Base-by-base conservation (phyloP, 2,113 vertebrate genomes). In the Irena cyanogastra region DNA sequence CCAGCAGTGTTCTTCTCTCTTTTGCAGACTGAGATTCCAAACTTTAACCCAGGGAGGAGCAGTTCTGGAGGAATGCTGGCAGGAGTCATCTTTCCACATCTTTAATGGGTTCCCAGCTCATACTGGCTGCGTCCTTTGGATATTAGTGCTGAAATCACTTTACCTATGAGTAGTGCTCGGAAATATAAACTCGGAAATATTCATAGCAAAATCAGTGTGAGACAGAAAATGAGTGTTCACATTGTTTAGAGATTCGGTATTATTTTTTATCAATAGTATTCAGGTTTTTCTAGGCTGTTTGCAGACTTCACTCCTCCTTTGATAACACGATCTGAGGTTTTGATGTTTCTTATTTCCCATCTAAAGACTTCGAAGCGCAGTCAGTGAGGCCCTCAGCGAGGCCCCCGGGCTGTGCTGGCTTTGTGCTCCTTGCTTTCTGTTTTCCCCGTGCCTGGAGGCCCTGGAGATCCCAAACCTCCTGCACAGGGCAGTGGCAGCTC, bases 401-500 rank as follows among this genome's bases (percentile, higher is more conserved):
- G n/a, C n/a, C 42, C 44, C 63, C 4, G 3, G 41, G 44, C 60
- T 30, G 39, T 13, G 28, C 37, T 41, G 19, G 21, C 30, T 77
- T 28, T 47, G n/a, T 11, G 27, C 23, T 44, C 41, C 57, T 60
- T 3, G 0, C 6, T 42, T 21, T 52, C 30, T 0, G 1, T 22
- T 39, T 35, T 28, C 64, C 31, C 13, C 12, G 19, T 41, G 35
- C 52, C 66, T 71, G 66, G 50, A 60, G 53, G 35, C 8, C 22
- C 53, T 24, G 37, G 30, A 28, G 68, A 37, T 30, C 68, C 71
- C 52, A 66, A 57, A 42, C 4, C 26, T n/a, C 60, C 70, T 21
- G 70, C 70, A 3, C 6, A 5, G 45, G 23, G 31, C 15, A 3
- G 39, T 2, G 3, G 3, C 53, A 59, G 59, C 31, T 47, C 6